Base-by-base conservation (phyloP, 2,113 vertebrate genomes). In the Odontophorus gujanensis region DNA sequence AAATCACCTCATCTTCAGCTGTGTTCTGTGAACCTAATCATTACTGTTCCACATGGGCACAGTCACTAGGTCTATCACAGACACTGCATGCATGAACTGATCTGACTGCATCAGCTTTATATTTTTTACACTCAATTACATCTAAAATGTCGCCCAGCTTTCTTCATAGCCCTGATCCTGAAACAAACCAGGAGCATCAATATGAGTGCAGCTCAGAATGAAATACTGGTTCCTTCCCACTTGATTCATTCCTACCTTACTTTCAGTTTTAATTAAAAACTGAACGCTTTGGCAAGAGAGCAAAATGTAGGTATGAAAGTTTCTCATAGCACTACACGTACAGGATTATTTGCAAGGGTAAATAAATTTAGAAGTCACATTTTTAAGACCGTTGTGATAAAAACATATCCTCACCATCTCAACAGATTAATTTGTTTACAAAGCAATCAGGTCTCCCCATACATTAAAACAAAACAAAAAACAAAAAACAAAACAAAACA, bases 41-140 rank as follows among this genome's bases (percentile, higher is more conserved):
- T 74, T 95, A 13, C 72, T 9, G 11, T 68, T 83, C 32, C 66
- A 48, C 51, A 13, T 76, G 87, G 75, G 57, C 80, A 58, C 9
- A 51, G 57, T 58, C 53, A 51, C 83, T 50, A 88, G 66, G 66
- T 77, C 87, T 83, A 83, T 76, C 87, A 93, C 66, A 34, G 47
- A 83, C 63, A 81, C 72, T 51, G 90, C 73, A 94, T 0, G 48
- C 91, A 38, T 91, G 85, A 61, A 42, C 36, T 81, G 90, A 65
- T 61, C 73, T 13, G 21, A 95, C 0, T 85, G 83, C 89, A 62
- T 5, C 42, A 11, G 82, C 55, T 85, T 22, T 85, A 75, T 8
- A 2, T 61, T 67, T 78, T 72, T 95, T 51, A 94, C 72, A 6
- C 79, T 91, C 93, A 77, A 91, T 78, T 83, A 91, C 85, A 58